A percentile compares a stretch with the other conserved stretches of the same genome.
Conservation (phyloP, 2,113 vertebrate species). For the Poeciliopsis turrubarensis region DNA sequence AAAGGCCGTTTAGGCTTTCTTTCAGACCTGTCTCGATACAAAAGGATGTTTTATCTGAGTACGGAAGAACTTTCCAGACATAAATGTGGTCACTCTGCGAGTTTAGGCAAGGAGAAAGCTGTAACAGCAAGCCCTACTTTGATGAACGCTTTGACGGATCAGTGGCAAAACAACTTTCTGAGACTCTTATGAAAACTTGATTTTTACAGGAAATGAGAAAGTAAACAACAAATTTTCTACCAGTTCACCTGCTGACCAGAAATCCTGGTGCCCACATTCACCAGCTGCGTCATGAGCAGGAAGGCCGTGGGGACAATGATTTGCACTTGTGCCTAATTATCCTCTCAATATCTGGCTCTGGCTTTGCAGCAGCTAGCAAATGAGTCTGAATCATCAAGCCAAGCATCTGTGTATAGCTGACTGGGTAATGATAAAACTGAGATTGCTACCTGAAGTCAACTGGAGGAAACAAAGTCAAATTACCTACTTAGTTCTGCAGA, state of each 20-base stretch:
- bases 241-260: slow-evolving; percentile 9
- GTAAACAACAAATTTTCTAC: slow-evolving; percentile 55
- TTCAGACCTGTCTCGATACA: slow-evolving; percentile 1
- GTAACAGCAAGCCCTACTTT: slow-evolving; percentile 22
- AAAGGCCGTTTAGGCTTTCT: neutral
- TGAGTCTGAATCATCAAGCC: slow-evolving; percentile 41
- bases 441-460: slow-evolving; percentile 33
- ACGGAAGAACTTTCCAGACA: neutral
- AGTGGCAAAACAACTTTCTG: slow-evolving; percentile 18
- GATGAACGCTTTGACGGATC: slow-evolving; percentile 19
- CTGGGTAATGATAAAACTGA: neutral
- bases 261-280: slow-evolving; percentile 36
- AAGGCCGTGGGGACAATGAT: slow-evolving; percentile 46
- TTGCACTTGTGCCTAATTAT: slow-evolving; percentile 61
- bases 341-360: slow-evolving; percentile 54
- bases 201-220: slow-evolving; percentile 41
- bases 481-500: neutral
- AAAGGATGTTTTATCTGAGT: neutral
- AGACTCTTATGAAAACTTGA: slow-evolving; percentile 27
- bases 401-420: slow-evolving; percentile 35
- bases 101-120: neutral
- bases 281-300: slow-evolving; percentile 33
- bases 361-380: slow-evolving; percentile 30
- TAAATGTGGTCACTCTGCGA: neutral
- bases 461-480: slow-evolving; percentile 1